A percentile compares a stretch with the other conserved stretches of the same genome.
These are phyloP conservation scores for Leptodactylus fallax DNA, from an alignment of 2,797 vertebrate species.

Conservation along the genomic window DNA sequence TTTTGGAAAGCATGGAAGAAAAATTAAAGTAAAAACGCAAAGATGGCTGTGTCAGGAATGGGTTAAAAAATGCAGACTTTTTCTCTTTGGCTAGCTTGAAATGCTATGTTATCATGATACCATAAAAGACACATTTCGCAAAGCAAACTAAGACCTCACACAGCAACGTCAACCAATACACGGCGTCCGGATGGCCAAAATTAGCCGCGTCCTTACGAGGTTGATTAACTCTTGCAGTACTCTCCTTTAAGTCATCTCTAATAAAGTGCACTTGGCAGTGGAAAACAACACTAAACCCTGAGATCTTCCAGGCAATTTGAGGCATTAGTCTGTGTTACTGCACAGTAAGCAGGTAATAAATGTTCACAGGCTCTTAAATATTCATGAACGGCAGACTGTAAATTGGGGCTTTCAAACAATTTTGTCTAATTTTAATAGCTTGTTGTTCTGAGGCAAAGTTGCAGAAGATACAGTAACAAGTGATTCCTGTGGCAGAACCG, in stretches of 20 bases:
- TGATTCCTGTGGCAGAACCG: neutral
- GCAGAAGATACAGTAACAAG: constrained; percentile 16
- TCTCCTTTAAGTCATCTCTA: constrained; percentile 13
- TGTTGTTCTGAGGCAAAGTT: constrained; percentile 49
- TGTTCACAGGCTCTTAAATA: constrained; percentile 53
- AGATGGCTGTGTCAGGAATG: too few species aligned
- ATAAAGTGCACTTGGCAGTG: constrained; percentile 6
- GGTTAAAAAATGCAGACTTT: too few species aligned
- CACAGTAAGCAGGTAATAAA: constrained; percentile 59
- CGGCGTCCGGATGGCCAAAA: neutral
- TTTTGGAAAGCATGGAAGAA: too few species aligned
- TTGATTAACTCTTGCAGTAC: constrained; percentile 23
- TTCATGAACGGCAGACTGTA: constrained; percentile 57
- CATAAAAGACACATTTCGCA: too few species aligned
- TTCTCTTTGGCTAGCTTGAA: too few species aligned
- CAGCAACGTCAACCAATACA: neutral
- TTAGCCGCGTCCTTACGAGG: neutral
- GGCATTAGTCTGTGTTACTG: constrained; percentile 51
- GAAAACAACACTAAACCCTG: constrained; percentile 33
- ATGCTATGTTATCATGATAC: too few species aligned
- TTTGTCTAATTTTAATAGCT: constrained; percentile 55
- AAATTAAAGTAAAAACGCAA: too few species aligned
- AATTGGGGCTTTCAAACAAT: constrained; percentile 53
- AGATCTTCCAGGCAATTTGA: constrained; percentile 44
- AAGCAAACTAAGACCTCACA: neutral